Evolutionary conservation across 2,797 vertebrate genomes (phyloP).

Genomic region (Urosaurus nigricauda): DNA sequence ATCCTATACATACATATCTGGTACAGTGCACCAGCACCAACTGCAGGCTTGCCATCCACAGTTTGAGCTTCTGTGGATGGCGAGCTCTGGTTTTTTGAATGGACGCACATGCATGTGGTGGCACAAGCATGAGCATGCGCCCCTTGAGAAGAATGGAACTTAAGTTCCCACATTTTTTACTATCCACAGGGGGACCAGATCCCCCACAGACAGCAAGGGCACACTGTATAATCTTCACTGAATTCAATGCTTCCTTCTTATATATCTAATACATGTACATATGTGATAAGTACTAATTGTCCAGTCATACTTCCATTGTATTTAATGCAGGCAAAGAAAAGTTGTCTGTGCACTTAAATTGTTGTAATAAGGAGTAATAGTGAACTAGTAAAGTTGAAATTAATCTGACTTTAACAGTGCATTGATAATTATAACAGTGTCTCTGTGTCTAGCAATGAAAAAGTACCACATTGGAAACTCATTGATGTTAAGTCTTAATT

Average conservation of each 20-base stretch:
- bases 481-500: not conserved
- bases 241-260: not conserved
- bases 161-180: no score
- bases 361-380: not conserved
- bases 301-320: not conserved
- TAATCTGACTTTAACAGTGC: not conserved
- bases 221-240: not conserved
- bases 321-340: not conserved
- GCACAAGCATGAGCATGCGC: no score
- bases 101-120: no score
- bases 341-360: not conserved
- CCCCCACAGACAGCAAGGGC: no score
- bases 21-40: not conserved
- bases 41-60: no score
- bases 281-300: not conserved
- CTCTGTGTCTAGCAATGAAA: not conserved
- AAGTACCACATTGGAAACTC: not conserved
- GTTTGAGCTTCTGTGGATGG: no score
- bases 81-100: no score
- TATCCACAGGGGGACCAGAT: no score
- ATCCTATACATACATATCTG: not conserved
- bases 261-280: no score
- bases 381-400: not conserved
- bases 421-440: not conserved
- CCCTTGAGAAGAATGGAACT: no score